phyloP scores from a whole-genome alignment of 2,797 vertebrate species.

The Philypnodon macrostomus region DNA sequence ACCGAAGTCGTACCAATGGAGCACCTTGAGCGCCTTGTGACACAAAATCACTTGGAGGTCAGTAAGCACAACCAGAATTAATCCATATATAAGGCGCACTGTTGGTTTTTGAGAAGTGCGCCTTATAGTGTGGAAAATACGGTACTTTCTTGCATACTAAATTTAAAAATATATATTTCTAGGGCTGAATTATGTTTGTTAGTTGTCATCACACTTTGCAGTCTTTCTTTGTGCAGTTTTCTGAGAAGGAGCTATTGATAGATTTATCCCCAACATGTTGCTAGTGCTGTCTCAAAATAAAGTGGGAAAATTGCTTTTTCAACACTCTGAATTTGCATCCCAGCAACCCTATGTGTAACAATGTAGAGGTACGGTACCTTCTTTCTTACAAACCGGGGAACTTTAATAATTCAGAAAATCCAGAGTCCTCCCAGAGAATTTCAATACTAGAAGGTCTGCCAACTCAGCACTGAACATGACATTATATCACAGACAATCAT shows the following conservation, averaged over 20 bases:
- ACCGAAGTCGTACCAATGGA: no score
- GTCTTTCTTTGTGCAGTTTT: no score
- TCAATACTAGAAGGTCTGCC: constrained; percentile 29
- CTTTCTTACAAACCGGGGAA: not conserved
- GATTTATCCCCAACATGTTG: not conserved
- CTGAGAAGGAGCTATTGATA: not conserved
- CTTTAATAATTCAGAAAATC: constrained; percentile 12
- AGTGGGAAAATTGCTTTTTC: not conserved
- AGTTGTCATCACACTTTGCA: no score
- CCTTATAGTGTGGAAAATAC: no score
- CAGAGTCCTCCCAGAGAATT: not conserved
- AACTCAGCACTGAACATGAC: constrained; percentile 15
- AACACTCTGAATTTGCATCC: constrained; percentile 1
- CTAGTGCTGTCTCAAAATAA: not conserved
- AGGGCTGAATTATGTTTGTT: no score
- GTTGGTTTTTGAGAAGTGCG: no score
- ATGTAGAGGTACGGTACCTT: not conserved
- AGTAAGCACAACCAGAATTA: no score
- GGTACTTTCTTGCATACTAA: no score
- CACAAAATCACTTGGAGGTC: no score
- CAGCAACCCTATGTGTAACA: not conserved
- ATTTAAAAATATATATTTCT: no score
- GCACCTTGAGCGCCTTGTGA: no score
- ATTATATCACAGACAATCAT: constrained; percentile 36
- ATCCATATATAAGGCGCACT: no score